A percentile compares a stretch with the other conserved stretches of the same genome.
These are phyloP conservation scores for Brachymystax lenok DNA, from an alignment of 2,797 vertebrate species.

Conservation along the genomic window DNA sequence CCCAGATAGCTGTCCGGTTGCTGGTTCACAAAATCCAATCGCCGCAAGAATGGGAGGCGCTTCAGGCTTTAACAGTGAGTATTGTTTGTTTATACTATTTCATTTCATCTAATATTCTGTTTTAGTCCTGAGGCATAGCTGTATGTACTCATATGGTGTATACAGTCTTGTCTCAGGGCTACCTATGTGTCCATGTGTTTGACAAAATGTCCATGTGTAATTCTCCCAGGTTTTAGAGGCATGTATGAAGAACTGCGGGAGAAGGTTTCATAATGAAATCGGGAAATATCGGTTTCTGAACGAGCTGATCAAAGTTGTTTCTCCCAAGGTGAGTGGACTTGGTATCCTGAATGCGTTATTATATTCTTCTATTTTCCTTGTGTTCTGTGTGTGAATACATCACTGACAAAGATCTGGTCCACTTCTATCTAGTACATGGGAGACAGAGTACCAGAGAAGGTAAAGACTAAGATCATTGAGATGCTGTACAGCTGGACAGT, in stretches of 20 bases:
- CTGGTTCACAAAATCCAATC: conserved; percentile 96
- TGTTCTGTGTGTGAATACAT: conserved; percentile 1
- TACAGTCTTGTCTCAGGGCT: neutral
- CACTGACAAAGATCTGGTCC: neutral
- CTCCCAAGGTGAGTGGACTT: conserved; percentile 84
- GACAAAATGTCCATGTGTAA: neutral
- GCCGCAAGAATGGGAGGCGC: conserved; percentile 96
- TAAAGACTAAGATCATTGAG: conserved; percentile 92
- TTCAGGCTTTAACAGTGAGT: conserved; percentile 94
- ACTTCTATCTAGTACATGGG: conserved; percentile 85
- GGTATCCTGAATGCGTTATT: neutral
- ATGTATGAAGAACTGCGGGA: conserved; percentile 97
- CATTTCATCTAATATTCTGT: neutral
- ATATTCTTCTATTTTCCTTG: neutral
- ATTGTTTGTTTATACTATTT: neutral
- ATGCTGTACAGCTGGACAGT: conserved; percentile 95
- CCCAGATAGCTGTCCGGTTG: conserved; percentile 91
- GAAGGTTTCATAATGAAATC: conserved; percentile 94
- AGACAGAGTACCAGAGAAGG: conserved; percentile 87
- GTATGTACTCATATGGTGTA: neutral
- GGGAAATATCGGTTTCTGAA: conserved; percentile 96
- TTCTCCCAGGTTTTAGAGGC: conserved; percentile 89
- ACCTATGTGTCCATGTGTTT: neutral
- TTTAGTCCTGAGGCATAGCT: neutral
- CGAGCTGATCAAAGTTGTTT: conserved; percentile 95